Conservation (phyloP, 2,888 invertebrate species). For the Sesamia inferens region DNA sequence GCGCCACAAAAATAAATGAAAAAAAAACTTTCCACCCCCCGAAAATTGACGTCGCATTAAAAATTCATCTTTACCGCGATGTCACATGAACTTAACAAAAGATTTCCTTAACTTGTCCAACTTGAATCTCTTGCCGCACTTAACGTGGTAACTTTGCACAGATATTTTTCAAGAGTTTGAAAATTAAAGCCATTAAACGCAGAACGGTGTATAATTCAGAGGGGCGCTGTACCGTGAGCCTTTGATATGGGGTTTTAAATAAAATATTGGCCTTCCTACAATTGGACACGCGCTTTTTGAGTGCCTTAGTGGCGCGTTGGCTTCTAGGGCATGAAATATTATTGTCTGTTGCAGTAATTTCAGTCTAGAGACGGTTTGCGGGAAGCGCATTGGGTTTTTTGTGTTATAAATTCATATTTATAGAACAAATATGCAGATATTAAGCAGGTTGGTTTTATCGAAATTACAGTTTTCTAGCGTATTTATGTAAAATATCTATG, state of each 20-base stretch:
- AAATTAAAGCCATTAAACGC: slow-evolving; percentile 83
- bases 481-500: not conserved
- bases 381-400: slow-evolving; percentile 13
- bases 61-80: slow-evolving; percentile 69
- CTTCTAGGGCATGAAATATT: slow-evolving; percentile 46
- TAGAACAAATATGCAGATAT: no score
- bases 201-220: slow-evolving; percentile 79
- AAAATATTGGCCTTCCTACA: slow-evolving; percentile 72
- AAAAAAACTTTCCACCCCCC: not conserved
- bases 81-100: slow-evolving; percentile 70
- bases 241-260: slow-evolving; percentile 78
- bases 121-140: slow-evolving; percentile 65
- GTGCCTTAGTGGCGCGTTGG: slow-evolving; percentile 32
- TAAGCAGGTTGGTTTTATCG: no score
- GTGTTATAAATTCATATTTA: slow-evolving; percentile 14
- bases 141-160: slow-evolving; percentile 72
- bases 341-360: slow-evolving; percentile 34
- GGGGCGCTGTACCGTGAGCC: slow-evolving; percentile 69
- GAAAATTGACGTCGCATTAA: slow-evolving; percentile 65
- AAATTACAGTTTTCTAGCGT: not conserved
- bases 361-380: slow-evolving; percentile 4
- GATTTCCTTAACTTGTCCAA: slow-evolving; percentile 62
- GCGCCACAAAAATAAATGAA: slow-evolving; percentile 6
- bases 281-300: slow-evolving; percentile 60
- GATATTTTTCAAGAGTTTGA: slow-evolving; percentile 82